These are phyloP conservation scores for Urocyon cinereoargenteus DNA, from an alignment of 2,797 vertebrate genomes.

Conservation along the genomic window DNA sequence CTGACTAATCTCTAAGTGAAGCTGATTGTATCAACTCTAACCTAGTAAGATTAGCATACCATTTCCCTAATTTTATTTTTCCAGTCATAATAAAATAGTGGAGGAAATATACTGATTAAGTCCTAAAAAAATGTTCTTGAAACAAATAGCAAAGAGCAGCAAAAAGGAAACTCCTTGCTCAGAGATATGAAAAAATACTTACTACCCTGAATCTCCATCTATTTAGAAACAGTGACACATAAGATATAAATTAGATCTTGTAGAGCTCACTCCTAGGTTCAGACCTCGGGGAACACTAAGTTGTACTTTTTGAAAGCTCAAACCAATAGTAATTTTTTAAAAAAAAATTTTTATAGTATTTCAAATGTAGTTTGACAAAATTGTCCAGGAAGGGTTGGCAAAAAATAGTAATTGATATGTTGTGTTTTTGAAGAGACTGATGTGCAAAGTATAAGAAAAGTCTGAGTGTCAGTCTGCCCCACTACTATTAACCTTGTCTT, in stretches of 20 bases:
- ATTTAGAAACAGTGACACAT: not conserved
- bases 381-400: not conserved
- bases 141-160: not conserved
- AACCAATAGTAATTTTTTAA: not conserved
- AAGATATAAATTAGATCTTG: not conserved
- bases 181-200: not conserved
- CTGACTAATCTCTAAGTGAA: conserved; percentile 32
- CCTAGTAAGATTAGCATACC: not conserved
- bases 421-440: not conserved
- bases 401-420: not conserved
- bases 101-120: conserved; percentile 28
- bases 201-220: not conserved
- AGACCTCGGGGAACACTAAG: not conserved
- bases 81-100: not conserved
- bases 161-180: not conserved
- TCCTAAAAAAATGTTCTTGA: not conserved
- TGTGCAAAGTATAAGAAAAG: not conserved
- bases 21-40: not conserved
- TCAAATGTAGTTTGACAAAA: not conserved
- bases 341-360: not conserved
- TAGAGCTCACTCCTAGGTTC: not conserved
- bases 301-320: not conserved
- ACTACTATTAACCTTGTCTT: not conserved
- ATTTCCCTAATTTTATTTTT: conserved; percentile 58
- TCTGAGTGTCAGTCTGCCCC: not conserved